Conservation (phyloP, 2,888 invertebrate species). For the Chydorus sphaericus region DNA sequence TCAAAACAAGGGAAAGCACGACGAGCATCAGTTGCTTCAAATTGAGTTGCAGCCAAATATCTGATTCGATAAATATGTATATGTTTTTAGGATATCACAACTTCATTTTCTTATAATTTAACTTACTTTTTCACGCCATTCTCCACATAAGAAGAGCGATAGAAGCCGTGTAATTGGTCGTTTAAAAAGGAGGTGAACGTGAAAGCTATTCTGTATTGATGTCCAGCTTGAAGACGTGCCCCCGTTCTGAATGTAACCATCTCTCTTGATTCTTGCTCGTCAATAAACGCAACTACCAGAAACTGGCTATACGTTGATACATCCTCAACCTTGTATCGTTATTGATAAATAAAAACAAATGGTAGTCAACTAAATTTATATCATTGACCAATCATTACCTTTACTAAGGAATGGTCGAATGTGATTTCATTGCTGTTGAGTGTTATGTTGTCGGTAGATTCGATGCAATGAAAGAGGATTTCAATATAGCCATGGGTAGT, state of each 20-base stretch:
- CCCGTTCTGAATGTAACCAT: background rate
- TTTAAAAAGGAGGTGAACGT: background rate
- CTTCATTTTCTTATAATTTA: background rate
- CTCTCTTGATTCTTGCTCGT: background rate
- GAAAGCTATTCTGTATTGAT: background rate
- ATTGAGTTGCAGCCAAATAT: slow-evolving; percentile 29
- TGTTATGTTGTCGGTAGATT: background rate
- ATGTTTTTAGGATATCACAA: background rate
- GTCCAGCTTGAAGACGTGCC: background rate
- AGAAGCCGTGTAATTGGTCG: background rate
- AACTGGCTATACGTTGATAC: background rate
- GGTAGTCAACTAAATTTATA: no score
- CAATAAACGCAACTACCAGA: background rate
- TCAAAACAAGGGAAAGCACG: slow-evolving; percentile 28
- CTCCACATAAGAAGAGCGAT: slow-evolving; percentile 21
- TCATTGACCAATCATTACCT: no score
- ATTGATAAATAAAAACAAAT: background rate
- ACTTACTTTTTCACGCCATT: slow-evolving; percentile 20
- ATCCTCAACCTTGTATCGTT: background rate
- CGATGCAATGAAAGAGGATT: background rate
- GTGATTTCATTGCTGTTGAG: background rate
- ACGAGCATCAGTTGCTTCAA: slow-evolving; percentile 23
- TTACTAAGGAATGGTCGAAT: background rate
- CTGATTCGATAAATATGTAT: slow-evolving; percentile 17
- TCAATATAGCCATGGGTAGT: background rate